Evolutionary conservation across 2,888 invertebrate genomes (phyloP).

Genomic region (Pollenia labialis): DNA sequence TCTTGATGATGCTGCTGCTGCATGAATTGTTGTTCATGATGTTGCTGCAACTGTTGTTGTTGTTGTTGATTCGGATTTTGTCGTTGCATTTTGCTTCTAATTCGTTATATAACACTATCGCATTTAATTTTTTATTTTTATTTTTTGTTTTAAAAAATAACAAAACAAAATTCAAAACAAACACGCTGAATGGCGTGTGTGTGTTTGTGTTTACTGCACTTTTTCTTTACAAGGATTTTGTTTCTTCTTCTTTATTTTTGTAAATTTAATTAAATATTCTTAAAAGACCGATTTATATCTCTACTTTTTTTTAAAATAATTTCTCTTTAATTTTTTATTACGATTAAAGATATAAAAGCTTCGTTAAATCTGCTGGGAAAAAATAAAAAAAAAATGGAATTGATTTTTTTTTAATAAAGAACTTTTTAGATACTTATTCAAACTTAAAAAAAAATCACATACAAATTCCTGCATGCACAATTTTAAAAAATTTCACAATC

Average conservation of each 20-base stretch:
- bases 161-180: constrained; percentile 63
- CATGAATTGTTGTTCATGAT: constrained; percentile 80
- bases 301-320: constrained; percentile 34
- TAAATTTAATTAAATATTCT: constrained; percentile 7
- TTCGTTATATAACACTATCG: constrained; percentile 84
- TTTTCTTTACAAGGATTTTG: neutral
- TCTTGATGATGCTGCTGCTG: constrained; percentile 85
- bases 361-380: constrained; percentile 60
- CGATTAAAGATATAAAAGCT: constrained; percentile 66
- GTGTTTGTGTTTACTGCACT: constrained; percentile 48
- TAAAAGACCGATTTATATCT: constrained; percentile 31
- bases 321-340: constrained; percentile 75
- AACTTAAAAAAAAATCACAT: neutral
- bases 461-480: constrained; percentile 25
- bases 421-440: constrained; percentile 1
- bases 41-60: constrained; percentile 82
- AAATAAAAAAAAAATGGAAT: neutral
- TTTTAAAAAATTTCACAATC: constrained; percentile 63
- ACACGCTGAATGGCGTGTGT: constrained; percentile 51
- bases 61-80: constrained; percentile 86
- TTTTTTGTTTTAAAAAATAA: constrained; percentile 66
- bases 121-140: constrained; percentile 78
- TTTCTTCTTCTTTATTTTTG: constrained; percentile 38
- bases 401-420: neutral
- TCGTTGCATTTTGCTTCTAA: constrained; percentile 88